Conservation (phyloP, 2,888 invertebrate genomes). For the Bugula neritina region DNA sequence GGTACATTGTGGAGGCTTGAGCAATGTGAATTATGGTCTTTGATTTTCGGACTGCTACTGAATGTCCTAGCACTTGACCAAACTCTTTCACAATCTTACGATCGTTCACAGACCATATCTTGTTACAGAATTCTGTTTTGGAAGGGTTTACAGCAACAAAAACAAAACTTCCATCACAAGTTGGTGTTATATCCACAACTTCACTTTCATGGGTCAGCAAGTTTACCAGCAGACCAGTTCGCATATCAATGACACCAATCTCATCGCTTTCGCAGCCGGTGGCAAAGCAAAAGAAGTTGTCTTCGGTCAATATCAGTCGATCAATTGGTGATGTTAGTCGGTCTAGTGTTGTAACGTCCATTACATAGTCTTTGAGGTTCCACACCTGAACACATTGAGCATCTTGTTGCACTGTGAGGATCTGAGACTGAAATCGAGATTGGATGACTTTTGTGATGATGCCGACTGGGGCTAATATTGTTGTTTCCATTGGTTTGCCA, state of each 20-base stretch:
- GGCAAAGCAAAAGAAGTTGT: slow-evolving; percentile 40
- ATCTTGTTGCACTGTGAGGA: slow-evolving; percentile 40
- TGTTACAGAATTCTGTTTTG: slow-evolving; percentile 38
- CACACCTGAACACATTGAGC: slow-evolving; percentile 43
- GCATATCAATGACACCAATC: slow-evolving; percentile 48
- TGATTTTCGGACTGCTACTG: slow-evolving; percentile 35
- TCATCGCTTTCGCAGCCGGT: slow-evolving; percentile 45
- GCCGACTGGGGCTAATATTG: slow-evolving; percentile 46
- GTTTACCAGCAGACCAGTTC: slow-evolving; percentile 44
- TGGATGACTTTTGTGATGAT: slow-evolving; percentile 41
- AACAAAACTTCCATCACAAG: slow-evolving; percentile 42
- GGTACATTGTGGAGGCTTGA: slow-evolving; percentile 36
- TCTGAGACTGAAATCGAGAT: slow-evolving; percentile 36
- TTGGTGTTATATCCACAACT: slow-evolving; percentile 41
- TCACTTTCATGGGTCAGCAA: slow-evolving; percentile 46
- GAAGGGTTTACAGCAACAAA: slow-evolving; percentile 39
- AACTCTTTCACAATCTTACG: slow-evolving; percentile 45
- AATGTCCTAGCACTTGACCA: slow-evolving; percentile 41
- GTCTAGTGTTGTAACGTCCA: slow-evolving; percentile 42
- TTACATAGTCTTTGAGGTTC: slow-evolving; percentile 43
- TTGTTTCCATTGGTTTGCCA: slow-evolving; percentile 36
- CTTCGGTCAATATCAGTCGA: slow-evolving; percentile 38
- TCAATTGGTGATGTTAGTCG: slow-evolving; percentile 43
- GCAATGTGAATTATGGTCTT: slow-evolving; percentile 38
- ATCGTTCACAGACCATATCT: slow-evolving; percentile 46